These are phyloP conservation scores for Melipona bicolor DNA, from an alignment of 2,888 invertebrate genomes.

Conservation along the genomic window DNA sequence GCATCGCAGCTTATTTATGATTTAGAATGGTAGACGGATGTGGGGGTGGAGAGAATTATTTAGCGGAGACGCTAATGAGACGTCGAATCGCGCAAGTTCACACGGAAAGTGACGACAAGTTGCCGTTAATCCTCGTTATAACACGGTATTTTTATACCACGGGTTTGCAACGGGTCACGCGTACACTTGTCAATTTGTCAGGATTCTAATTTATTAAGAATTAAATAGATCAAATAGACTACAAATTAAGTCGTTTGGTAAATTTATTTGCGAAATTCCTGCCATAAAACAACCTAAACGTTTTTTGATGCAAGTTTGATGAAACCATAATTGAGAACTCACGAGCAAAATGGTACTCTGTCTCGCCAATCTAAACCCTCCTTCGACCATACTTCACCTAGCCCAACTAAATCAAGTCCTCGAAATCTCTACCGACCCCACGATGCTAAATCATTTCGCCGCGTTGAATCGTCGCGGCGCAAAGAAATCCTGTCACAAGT, in stretches of 20 bases:
- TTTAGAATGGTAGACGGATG: neutral
- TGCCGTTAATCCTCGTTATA: neutral
- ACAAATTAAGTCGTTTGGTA: no score
- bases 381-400: neutral
- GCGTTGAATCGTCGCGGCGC: constrained; percentile 9
- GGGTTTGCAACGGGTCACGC: no score
- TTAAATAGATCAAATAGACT: no score
- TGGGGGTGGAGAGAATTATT: neutral
- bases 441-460: neutral
- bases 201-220: neutral
- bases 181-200: neutral
- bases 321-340: neutral
- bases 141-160: no score
- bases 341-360: neutral
- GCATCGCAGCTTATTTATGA: constrained; percentile 34
- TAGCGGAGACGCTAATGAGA: constrained; percentile 17
- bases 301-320: no score
- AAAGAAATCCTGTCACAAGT: neutral
- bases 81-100: neutral
- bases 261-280: no score
- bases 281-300: no score
- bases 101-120: no score
- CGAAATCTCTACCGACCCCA: neutral
- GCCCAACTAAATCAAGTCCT: neutral
- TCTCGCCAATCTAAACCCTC: neutral